Evolutionary conservation across 37 sponge, comb jelly and placozoan genomes (phyloP), one percentile per base, ranked within the genome.

Genomic region (Amphimedon queenslandica): DNA sequence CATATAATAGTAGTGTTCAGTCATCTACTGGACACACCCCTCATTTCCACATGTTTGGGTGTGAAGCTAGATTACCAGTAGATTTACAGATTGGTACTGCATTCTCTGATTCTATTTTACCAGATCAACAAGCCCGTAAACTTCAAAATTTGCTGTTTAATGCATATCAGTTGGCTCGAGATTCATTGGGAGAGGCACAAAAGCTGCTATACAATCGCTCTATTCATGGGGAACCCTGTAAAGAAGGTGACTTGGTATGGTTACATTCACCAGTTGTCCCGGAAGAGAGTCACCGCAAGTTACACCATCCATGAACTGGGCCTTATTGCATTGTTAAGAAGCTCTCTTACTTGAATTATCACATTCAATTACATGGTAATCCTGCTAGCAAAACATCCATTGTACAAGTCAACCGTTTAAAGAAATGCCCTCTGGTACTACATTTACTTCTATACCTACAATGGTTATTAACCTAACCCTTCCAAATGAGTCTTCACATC

Each of bases 21-120:
- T 13, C 79, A 25, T n/a, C 69, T 5, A 67, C 74, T 30, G 69
- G 69, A 4, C 73, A 40, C 55, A 55, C 76, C 24, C 80, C 75
- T 23, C 70, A 70, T 47, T 86, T 76, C 42, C 51, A 80, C 27
- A 75, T 86, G 85, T 85, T 78, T 35, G 79, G 79, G 16, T 37
- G 75, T 25, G 63, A 85, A 23, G 71, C 85, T 27, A 37, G 75
- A n/a, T 18, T 78, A 40, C 79, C 79, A 5, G 28, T 74, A 8
- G 74, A 73, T 34, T 20, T 80, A 2, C 32, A 56, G 57, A 75
- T 71, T 60, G 55, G 53, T 2, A 35, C 42, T 1, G 39, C 40
- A 33, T 21, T n/a, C 13, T 32, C 78, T 20, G 55, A 67, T 18
- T 25, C 24, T 25, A 23, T 27, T 10, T n/a, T 40, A 51, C 47